Conservation (phyloP, 1,140 invertebrate genomes). For the Drosophila trapezifrons region DNA sequence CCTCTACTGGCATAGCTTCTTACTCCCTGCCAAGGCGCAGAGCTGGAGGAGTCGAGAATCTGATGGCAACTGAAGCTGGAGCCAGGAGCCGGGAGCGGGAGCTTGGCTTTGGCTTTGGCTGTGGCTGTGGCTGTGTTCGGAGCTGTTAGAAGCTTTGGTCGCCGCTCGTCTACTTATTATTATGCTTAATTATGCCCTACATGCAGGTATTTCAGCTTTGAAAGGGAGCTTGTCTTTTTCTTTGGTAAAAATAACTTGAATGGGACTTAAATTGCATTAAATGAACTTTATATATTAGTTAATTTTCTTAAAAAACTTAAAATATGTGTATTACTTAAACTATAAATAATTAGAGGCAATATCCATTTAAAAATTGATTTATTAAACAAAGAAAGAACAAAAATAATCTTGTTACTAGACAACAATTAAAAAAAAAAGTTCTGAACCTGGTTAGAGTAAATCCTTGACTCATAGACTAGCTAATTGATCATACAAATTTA, state of each 20-base stretch:
- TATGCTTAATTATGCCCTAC: conserved; percentile 72
- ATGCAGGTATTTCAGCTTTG: background rate
- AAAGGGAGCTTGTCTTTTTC: background rate
- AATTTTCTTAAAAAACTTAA: too few species aligned
- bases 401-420: too few species aligned
- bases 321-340: too few species aligned
- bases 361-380: too few species aligned
- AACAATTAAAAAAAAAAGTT: too few species aligned
- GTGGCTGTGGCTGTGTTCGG: conserved; percentile 16
- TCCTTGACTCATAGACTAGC: too few species aligned
- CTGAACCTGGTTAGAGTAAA: too few species aligned
- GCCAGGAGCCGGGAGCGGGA: conserved; percentile 19
- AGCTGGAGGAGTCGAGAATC: conserved; percentile 4
- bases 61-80: conserved; percentile 12
- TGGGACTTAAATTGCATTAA: too few species aligned
- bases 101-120: conserved; percentile 13
- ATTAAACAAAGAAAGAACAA: too few species aligned
- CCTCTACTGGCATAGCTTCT: conserved; percentile 12
- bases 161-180: conserved; percentile 71
- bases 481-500: too few species aligned
- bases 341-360: too few species aligned
- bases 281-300: too few species aligned
- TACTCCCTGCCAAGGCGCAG: conserved; percentile 1
- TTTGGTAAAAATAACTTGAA: background rate
- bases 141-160: conserved; percentile 55